These are phyloP conservation scores for Heliconius sara DNA, from an alignment of 2,888 invertebrate genomes.

Conservation along the genomic window DNA sequence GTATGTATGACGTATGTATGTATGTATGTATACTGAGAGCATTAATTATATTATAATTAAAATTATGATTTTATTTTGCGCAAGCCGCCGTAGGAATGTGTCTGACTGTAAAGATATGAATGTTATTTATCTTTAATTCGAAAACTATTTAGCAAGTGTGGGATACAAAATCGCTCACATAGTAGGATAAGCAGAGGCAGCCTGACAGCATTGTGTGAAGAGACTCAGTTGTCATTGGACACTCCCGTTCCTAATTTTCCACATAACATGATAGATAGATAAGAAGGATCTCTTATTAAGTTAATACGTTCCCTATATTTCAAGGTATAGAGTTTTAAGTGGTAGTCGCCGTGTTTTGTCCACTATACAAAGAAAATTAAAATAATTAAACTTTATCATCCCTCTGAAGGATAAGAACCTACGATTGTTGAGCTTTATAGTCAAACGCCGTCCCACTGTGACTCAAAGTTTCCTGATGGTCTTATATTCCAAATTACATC, in stretches of 20 bases:
- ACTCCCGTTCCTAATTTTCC: too few relatives aligned
- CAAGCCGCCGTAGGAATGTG: too few relatives aligned
- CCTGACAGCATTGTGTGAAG: too few relatives aligned
- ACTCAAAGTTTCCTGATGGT: not conserved
- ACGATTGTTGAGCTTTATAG: not conserved
- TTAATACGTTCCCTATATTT: not conserved
- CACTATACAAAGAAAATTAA: not conserved
- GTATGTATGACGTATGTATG: not conserved
- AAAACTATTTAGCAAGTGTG: too few relatives aligned
- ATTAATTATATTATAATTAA: not conserved
- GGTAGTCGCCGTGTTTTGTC: not conserved
- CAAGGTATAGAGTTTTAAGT: not conserved
- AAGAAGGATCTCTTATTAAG: too few relatives aligned
- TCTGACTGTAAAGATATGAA: too few relatives aligned
- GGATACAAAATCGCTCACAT: too few relatives aligned
- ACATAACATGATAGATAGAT: too few relatives aligned
- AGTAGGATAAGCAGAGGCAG: too few relatives aligned
- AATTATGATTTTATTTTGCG: too few relatives aligned
- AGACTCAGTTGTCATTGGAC: too few relatives aligned
- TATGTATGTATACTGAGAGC: not conserved
- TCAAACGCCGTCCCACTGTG: not conserved
- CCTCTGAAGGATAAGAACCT: not conserved
- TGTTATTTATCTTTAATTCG: too few relatives aligned
- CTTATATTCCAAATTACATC: constrained; percentile 4
- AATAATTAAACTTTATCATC: not conserved